Evolutionary conservation across 2,113 vertebrate species (phyloP), one percentile per base, ranked within the genome.

Genomic region (Hippocampus comes): DNA sequence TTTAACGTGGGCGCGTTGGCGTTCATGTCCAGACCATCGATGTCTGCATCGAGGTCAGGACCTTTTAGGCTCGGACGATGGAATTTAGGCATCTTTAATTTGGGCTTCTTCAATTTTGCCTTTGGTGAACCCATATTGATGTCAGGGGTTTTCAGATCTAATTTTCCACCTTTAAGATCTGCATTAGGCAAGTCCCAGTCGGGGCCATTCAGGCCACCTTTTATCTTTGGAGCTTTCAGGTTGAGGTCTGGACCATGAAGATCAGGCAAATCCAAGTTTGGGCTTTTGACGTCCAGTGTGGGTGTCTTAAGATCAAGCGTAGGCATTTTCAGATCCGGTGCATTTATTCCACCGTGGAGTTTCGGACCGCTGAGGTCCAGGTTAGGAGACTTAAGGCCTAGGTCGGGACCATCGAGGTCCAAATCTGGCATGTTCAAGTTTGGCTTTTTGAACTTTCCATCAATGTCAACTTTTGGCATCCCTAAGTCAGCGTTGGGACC

Each of bases 91-190:
- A 38, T 38, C 8, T 1, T 72, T 5, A 88, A 15, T 74, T 86
- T 86, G 0, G 88, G 88, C 84, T 78, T 85, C 57, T 88, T 90
- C 0, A 86, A 12, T 25, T 86, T 86, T 21, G 56, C 14, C 18
- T 82, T 71, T 0, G 85, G 84, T n/a, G 77, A 79, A 49, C 70
- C 78, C 46, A 87, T 56, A 64, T 83, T 78, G 7, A 87, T 0
- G 72, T 87, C 63, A 57, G 89, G 86, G 42, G 85, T 59, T 10
- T 86, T 80, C 2, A 89, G 0, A 17, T 90, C 67, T 9, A 87
- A 12, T 1, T 88, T 80, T 3, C 86, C 88, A 7, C 73, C 61
- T 68, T 81, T 86, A 5, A 89, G 17, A 20, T 79, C 65, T 60
- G 79, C 34, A 4, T 86, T 70, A 56, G 79, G 84, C 18, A 87